Base-by-base conservation (phyloP, 2,888 invertebrate species). In the Nebria brevicollis region DNA sequence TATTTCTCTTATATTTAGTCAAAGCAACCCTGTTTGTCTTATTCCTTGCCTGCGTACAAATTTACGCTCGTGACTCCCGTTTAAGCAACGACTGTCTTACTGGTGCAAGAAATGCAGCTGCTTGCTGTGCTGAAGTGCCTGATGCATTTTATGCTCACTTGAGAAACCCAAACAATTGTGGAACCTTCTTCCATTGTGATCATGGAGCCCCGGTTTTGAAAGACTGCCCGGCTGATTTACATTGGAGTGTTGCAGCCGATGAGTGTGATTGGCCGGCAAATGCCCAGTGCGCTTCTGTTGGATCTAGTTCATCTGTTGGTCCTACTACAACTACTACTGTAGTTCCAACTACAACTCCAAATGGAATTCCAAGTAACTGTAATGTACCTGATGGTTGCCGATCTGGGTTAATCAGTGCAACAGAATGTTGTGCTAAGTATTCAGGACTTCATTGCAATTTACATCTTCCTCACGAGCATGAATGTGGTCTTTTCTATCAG, bases 151-250 rank as follows among this genome's bases (percentile, higher is more conserved):
- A 82, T 66, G 74, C 66, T 11, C 26, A 72, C 1, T 15, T 82
- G 11, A 72, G 74, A 42, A 82, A 82, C 65, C 77, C 77, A 25
- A 70, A 5, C 15, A 68, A 82, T 13, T 82, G 82, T 65, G 54
- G 68, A 10, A 78, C 77, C 7, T 82, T 25, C 64, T 72, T 65
- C 54, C 82, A 82, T 41, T 82, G 82, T 70, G 82, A 73, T 8
- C 34, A 75, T 75, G 77, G 73, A 11, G 54, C 72, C 73, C 74
- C 77, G 3, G 26, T 65, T 43, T 15, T 77, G 0, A 82, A 65
- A 72, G 8, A 13, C 11, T 82, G 82, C 54, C 74, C 82, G 13
- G 68, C 42, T 41, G 76, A 70, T 10, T 41, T 82, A 6, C 15
- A 34, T 8, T 82, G 77, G 77, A 82, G 75, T 15, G 41, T 64